Base-by-base conservation (phyloP, 2,797 vertebrate genomes). In the Mus spretus region DNA sequence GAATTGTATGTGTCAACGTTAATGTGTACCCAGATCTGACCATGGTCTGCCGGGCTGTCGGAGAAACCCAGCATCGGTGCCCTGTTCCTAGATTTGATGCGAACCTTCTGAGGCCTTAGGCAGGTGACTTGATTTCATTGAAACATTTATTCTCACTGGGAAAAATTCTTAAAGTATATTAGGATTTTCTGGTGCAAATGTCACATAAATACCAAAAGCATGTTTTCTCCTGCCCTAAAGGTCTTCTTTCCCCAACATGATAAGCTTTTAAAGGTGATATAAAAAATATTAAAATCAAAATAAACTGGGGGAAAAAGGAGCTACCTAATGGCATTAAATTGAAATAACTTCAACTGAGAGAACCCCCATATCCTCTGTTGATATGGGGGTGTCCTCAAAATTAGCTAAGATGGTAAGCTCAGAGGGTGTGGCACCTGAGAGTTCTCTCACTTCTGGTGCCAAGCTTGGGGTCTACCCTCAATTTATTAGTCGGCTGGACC, bases 151-250 rank as follows among this genome's bases (percentile, higher is more conserved):
- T 75, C 40, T 37, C 24, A 22, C 67, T 61, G 55, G 82, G n/a
- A 96, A 94, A 88, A 57, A 74, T 84, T 91, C 79, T 81, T 83
- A 78, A 96, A 86, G 34, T 70, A 37, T 61, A 26, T 70, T 93
- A 63, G 15, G 91, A 84, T 67, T 50, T 50, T 50, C 47, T 50
- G 40, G 91, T 53, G 44, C 75, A 50, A 92, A 83, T 70, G 87
- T 78, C 77, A 87, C 4, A 2, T 91, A 87, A 95, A n/a, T 75
- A 65, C 31, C 70, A 79, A 72, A 50, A 59, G 81, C 20, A 63
- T 31, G 3, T 44, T 70, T 28, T 53, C 22, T 47, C 63, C 59
- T 57, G 19, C 83, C 91, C 86, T 83, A 50, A 78, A 95, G 88
- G 31, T 63, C 10, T 10, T 26, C 87, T 93, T 83, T 20, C 9